Evolutionary conservation across 64 coral and sea anemone species (phyloP).

Genomic region (Montipora sp.): DNA sequence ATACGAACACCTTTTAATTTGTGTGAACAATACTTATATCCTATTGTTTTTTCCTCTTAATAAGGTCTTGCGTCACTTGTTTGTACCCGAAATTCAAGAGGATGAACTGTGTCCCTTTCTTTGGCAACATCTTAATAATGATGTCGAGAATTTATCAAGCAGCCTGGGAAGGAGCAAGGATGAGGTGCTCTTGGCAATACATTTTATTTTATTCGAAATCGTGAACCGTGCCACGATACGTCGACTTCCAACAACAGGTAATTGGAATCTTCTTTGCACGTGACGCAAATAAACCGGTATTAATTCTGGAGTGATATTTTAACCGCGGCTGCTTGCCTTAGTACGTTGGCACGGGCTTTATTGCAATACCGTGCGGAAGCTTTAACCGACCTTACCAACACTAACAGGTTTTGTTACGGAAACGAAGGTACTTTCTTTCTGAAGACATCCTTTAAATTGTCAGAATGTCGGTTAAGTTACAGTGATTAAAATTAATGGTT

Average conservation of each 20-base stretch:
- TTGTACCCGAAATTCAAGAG: not conserved
- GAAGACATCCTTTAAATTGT: no score
- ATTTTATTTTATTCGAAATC: conserved; percentile 30
- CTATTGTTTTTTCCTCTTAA: not conserved
- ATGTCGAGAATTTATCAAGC: conserved; percentile 31
- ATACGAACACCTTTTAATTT: not conserved
- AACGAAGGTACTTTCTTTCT: no score
- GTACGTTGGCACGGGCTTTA: no score
- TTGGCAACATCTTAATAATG: conserved; percentile 52
- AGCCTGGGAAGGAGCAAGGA: conserved; percentile 53
- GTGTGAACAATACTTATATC: not conserved
- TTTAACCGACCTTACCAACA: no score
- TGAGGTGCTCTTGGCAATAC: conserved; percentile 47
- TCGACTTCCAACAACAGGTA: not conserved
- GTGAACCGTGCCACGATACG: not conserved
- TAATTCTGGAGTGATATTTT: no score
- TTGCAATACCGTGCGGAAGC: no score
- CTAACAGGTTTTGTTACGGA: no score
- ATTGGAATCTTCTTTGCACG: no score
- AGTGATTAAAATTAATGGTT: no score
- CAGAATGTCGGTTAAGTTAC: no score
- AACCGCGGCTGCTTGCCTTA: no score
- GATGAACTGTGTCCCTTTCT: conserved; percentile 17
- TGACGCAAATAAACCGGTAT: no score
- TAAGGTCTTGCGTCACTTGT: conserved; percentile 23